Evolutionary conservation across 2,888 invertebrate genomes (phyloP), one percentile per base, ranked within the genome.

Genomic region (Eupelmus urozonus): DNA sequence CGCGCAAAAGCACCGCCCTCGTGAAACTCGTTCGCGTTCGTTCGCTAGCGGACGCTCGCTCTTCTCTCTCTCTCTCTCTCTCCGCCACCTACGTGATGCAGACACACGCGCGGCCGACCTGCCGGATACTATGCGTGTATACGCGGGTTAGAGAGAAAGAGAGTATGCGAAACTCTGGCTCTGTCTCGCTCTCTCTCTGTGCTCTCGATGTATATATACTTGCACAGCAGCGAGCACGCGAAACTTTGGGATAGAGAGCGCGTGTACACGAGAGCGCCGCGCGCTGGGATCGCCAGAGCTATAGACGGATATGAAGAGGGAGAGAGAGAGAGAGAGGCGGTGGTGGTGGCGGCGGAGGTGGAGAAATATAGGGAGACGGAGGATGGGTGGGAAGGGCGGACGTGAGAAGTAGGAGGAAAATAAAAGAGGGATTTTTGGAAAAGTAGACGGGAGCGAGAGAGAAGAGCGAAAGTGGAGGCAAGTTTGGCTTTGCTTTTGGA

Each of bases 1-100:
- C 82, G 85, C 82, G 85, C 84, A 84, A 85, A 85, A 85, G 85
- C 85, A 82, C 85, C 84, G 85, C 85, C 84, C 85, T 79, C 78
- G 73, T 69, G 25, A 16, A 5, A 53, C 49, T 74, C 74, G 74
- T 57, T 63, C 57, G 63, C 53, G 34, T 27, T 59, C 65, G 57
- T 45, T 72, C 72, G 62, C 49, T 69, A 42, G 49, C 45, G 34
- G 13, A 49, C 53, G 63, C 45, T 23, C 65, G 65, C 9, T n/a
- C 1, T 20, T 25, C 13, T n/a, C 55, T 16, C 5, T 34, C 9
- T 34, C 34, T 3, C 9, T 34, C 34, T 34, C 34, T 34, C 3
- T 5, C 34, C 34, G 34, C 5, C 34, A 34, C 3, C 34, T 13
- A 9, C 27, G 51, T 34, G n/a, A n/a, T n/a, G 18, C 53, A 20